Percentiles rank a stretch among this genome's conserved stretches.
Conservation (phyloP, 2,113 vertebrate genomes). For the Pagrus major region DNA sequence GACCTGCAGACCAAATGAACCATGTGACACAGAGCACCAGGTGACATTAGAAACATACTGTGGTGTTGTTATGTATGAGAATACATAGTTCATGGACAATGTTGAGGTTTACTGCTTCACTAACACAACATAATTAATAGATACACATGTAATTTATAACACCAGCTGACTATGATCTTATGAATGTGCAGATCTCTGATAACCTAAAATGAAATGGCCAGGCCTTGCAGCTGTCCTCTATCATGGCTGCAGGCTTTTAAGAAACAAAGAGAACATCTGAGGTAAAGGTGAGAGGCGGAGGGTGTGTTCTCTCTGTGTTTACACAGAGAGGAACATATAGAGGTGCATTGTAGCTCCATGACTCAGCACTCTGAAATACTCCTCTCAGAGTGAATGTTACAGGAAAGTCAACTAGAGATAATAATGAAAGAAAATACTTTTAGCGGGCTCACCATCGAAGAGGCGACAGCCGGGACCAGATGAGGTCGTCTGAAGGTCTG, state of each 20-base stretch:
- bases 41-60: background rate
- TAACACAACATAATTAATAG: background rate
- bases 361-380: conserved; percentile 1
- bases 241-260: background rate
- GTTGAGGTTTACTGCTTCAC: background rate
- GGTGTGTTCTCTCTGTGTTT: conserved; percentile 14
- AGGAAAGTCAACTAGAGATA: background rate
- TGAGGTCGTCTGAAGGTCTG: conserved; percentile 20
- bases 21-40: background rate
- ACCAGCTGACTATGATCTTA: background rate
- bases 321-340: background rate
- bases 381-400: background rate
- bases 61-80: background rate
- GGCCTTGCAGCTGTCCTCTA: background rate
- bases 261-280: no score
- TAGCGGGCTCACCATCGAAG: conserved; percentile 15
- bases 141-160: background rate
- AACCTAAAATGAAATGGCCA: background rate
- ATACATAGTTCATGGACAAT: background rate
- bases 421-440: background rate
- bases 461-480: background rate
- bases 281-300: conserved; percentile 9
- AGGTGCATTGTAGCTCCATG: background rate
- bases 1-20: conserved; percentile 30
- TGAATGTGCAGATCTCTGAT: background rate